Base-by-base conservation (phyloP, 1,140 invertebrate species). In the Scylla paramamosain region DNA sequence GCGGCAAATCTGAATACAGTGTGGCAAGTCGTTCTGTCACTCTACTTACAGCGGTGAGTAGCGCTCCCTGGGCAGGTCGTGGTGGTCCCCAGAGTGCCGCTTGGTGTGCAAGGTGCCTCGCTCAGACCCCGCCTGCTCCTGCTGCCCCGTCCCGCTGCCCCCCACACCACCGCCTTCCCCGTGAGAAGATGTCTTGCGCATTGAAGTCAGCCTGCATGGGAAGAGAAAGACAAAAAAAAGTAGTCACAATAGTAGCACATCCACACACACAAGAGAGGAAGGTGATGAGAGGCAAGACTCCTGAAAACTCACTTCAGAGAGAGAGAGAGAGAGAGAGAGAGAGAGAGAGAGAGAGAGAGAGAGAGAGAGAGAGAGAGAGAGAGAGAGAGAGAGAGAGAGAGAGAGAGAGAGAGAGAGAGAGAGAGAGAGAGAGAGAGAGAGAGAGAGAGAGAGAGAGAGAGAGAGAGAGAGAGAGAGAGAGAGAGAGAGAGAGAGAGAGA, bases 61-160 rank as follows among this genome's bases (percentile, higher is more conserved):
- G 25, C 95, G 59, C 12, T 96, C 95, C 89, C 93, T 91, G 82
- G 95, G 88, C 3, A 94, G 90, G n/a, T 96, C 95, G 20, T 96
- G 95, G 45, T 94, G 93, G 88, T 99, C 99, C 20, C 99, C 98
- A 96, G 99, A 99, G 96, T 99, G 99, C 39, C 99, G 97, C 97
- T 99, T 99, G 0, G 99, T 99, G 97, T 99, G 99, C 91, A 99
- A 99, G 0, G 99, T 99, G 29, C 99, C 99, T 97, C 99, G 98
- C 96, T 99, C 98, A 39, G 95, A 94, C 28, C 93, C 87, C 45
- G 95, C 96, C 89, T 87, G 95, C 93, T 90, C 96, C 91, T 94
- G 96, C 31, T 92, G 96, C 32, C 93, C 96, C 29, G 93, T 96
- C 96, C 97, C 97, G 84, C 97, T 96, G n/a, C 97, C 96, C 96